Conservation (phyloP, 2,113 vertebrate genomes). For the Tamias sibiricus region DNA sequence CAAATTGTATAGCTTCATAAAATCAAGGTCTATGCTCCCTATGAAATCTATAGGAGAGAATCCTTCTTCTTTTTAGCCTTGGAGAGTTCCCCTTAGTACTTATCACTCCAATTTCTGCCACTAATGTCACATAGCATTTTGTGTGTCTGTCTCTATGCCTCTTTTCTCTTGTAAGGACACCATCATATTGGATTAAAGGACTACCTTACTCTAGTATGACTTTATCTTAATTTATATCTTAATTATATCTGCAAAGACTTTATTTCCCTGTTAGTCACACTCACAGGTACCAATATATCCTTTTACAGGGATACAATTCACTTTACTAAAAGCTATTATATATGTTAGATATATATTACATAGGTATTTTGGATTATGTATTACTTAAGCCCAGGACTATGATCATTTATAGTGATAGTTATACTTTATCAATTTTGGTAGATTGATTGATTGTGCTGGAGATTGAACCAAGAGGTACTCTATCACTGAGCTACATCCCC, state of each 20-base stretch:
- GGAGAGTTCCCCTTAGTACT: neutral
- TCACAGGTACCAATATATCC: neutral
- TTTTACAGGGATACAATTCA: neutral
- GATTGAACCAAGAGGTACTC: neutral
- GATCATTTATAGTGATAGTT: neutral
- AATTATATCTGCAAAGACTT: neutral
- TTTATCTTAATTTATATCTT: constrained; percentile 13
- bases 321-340: neutral
- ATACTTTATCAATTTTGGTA: neutral
- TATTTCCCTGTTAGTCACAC: neutral
- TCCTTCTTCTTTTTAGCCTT: neutral
- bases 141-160: neutral
- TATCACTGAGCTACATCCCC: neutral
- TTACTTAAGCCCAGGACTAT: neutral
- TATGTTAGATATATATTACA: neutral
- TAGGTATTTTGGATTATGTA: neutral
- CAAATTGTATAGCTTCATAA: neutral
- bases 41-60: neutral
- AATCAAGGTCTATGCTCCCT: neutral
- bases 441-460: neutral
- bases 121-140: neutral
- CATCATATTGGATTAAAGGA: neutral
- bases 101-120: neutral
- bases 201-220: neutral
- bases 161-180: neutral